phyloP scores from a whole-genome alignment of 2,113 vertebrate genomes.

The Oriolus oriolus region DNA sequence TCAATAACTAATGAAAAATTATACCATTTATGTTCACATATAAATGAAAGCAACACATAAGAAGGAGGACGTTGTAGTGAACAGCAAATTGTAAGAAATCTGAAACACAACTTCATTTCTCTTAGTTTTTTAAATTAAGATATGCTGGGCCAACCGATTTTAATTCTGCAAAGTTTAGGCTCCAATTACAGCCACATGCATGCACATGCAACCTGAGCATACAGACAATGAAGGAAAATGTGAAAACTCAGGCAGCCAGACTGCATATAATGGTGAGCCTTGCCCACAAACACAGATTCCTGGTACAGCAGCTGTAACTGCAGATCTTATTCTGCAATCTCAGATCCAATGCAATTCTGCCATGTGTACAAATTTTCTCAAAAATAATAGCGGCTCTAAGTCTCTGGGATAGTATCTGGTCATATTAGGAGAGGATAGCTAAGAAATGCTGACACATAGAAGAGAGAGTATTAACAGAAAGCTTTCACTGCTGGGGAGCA shows the following conservation, averaged over 20 bases:
- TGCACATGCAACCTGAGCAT: accelerated
- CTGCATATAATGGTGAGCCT: not conserved
- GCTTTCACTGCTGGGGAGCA: not conserved
- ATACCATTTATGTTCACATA: not conserved
- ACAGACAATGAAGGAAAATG: not conserved
- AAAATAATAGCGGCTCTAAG: not conserved
- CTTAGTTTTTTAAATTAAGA: not conserved
- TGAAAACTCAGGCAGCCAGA: not conserved
- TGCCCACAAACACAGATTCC: not conserved
- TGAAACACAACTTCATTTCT: not conserved
- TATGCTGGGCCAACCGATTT: not conserved
- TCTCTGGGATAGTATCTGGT: not conserved
- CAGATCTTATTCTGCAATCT: not conserved
- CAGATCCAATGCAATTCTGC: not conserved
- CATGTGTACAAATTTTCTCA: not conserved
- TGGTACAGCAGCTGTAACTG: not conserved
- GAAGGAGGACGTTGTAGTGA: not conserved
- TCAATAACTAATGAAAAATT: not conserved
- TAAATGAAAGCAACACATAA: not conserved
- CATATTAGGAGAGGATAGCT: not conserved
- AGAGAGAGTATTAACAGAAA: not conserved
- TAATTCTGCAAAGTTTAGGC: not conserved
- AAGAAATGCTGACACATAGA: not conserved
- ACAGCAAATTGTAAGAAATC: not conserved
- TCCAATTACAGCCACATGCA: accelerated